phyloP scores from a whole-genome alignment of 2,888 invertebrate genomes.

The Eustalomyia histrio region DNA sequence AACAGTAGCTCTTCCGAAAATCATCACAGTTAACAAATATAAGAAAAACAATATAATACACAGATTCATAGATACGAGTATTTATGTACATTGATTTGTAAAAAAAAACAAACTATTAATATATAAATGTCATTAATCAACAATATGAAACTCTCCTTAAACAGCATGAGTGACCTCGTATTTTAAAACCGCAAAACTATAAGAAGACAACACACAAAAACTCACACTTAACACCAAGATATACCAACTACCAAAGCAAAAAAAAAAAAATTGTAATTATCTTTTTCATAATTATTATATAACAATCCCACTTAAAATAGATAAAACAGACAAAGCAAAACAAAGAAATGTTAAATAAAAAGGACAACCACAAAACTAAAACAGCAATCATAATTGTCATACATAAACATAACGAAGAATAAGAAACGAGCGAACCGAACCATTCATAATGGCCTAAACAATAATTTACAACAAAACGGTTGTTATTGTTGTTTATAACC shows the following conservation, averaged over 20 bases:
- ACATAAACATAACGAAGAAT: slow-evolving; percentile 28
- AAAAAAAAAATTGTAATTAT: slow-evolving; percentile 57
- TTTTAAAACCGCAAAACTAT: slow-evolving; percentile 39
- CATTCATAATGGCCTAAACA: slow-evolving; percentile 22
- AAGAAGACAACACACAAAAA: slow-evolving; percentile 4
- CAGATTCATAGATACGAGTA: not conserved
- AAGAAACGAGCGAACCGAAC: not conserved
- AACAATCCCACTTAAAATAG: slow-evolving; percentile 64
- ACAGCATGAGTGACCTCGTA: slow-evolving; percentile 57
- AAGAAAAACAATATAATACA: too few relatives aligned
- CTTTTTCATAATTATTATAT: slow-evolving; percentile 69
- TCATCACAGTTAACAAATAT: slow-evolving; percentile 27
- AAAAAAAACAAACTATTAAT: not conserved
- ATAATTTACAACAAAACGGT: slow-evolving; percentile 14
- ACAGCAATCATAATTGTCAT: slow-evolving; percentile 60
- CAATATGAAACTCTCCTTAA: slow-evolving; percentile 35
- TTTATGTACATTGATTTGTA: slow-evolving; percentile 22
- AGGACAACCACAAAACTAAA: slow-evolving; percentile 48
- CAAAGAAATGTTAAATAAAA: slow-evolving; percentile 47
- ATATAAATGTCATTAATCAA: slow-evolving; percentile 56
- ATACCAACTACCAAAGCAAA: slow-evolving; percentile 27
- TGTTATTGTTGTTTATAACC: slow-evolving; percentile 50
- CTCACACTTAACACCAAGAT: not conserved
- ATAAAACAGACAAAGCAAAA: slow-evolving; percentile 29
- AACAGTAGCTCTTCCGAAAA: slow-evolving; percentile 39